These are phyloP conservation scores for Eupleurogrammus muticus DNA, from an alignment of 2,797 vertebrate genomes.

Conservation along the genomic window DNA sequence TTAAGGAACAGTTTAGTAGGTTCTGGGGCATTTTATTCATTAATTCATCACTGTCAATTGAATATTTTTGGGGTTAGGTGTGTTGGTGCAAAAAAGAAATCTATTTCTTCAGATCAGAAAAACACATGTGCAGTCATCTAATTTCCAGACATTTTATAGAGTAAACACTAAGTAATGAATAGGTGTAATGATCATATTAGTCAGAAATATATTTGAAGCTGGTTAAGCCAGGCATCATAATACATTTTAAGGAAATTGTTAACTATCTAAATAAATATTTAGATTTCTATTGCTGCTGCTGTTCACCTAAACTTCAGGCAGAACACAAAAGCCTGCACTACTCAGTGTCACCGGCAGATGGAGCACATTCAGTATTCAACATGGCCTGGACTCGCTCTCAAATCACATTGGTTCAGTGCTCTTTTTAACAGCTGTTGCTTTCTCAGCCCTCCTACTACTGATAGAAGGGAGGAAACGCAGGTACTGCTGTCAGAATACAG, in stretches of 20 bases:
- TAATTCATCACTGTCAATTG: too few relatives aligned
- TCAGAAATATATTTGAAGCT: neutral
- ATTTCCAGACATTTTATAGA: neutral
- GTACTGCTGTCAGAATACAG: neutral
- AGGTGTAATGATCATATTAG: neutral
- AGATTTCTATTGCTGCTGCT: neutral
- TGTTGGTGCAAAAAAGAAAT: too few relatives aligned
- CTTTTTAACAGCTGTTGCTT: slow-evolving; percentile 31
- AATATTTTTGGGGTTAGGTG: too few relatives aligned
- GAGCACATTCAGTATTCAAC: slow-evolving; percentile 60
- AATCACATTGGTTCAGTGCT: neutral
- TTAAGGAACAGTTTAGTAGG: too few relatives aligned
- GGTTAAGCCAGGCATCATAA: neutral
- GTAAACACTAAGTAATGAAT: neutral
- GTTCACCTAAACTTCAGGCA: neutral
- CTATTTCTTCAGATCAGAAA: neutral
- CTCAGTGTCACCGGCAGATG: slow-evolving; percentile 77
- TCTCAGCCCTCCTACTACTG: slow-evolving; percentile 9
- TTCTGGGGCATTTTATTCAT: too few relatives aligned
- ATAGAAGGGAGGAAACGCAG: slow-evolving; percentile 6
- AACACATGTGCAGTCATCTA: neutral
- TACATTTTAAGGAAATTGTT: neutral
- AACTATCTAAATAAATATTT: too few relatives aligned
- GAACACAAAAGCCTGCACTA: slow-evolving; percentile 36
- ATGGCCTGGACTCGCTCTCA: slow-evolving; percentile 7